phyloP scores from a whole-genome alignment of 2,797 vertebrate species.

The Orestias chungarensis region DNA sequence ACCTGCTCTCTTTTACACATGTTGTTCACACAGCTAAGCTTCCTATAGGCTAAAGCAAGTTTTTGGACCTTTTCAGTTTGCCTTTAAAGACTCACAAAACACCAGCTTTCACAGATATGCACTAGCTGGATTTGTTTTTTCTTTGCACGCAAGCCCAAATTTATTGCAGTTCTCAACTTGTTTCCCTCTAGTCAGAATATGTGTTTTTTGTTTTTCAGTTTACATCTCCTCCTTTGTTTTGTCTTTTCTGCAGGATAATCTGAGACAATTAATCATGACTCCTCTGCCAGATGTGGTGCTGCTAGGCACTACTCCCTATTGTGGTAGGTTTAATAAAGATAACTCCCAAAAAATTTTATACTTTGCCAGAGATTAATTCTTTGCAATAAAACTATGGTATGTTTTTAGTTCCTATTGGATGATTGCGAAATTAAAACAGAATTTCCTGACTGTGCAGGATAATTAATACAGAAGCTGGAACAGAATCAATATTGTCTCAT shows the following conservation, averaged over 20 bases:
- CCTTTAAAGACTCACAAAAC: slow-evolving; percentile 44
- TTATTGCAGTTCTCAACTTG: slow-evolving; percentile 37
- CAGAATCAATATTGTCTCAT: not conserved
- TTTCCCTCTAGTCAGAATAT: slow-evolving; percentile 30
- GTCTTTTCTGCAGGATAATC: slow-evolving; percentile 82
- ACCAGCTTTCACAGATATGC: slow-evolving; percentile 41
- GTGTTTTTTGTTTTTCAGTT: slow-evolving; percentile 17
- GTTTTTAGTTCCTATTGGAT: not conserved
- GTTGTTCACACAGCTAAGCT: slow-evolving; percentile 3
- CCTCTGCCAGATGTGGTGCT: slow-evolving; percentile 90
- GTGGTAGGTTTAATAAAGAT: slow-evolving; percentile 80
- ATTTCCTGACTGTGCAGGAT: not conserved
- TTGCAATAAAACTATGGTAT: not conserved
- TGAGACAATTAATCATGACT: slow-evolving; percentile 93
- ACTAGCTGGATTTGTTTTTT: slow-evolving; percentile 51
- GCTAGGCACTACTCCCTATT: slow-evolving; percentile 89
- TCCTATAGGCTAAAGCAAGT: slow-evolving; percentile 10
- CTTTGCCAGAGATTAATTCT: too few relatives aligned
- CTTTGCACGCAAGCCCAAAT: slow-evolving; percentile 40
- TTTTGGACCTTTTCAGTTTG: slow-evolving; percentile 30
- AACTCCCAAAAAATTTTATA: not conserved
- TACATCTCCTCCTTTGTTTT: slow-evolving; percentile 15
- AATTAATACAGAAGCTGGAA: not conserved
- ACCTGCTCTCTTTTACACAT: not conserved
- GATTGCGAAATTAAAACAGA: not conserved